A percentile compares a stretch with the other conserved stretches of the same genome.
phyloP scores from a whole-genome alignment of 1,140 invertebrate genomes.

The Drosophila subpulchrella region DNA sequence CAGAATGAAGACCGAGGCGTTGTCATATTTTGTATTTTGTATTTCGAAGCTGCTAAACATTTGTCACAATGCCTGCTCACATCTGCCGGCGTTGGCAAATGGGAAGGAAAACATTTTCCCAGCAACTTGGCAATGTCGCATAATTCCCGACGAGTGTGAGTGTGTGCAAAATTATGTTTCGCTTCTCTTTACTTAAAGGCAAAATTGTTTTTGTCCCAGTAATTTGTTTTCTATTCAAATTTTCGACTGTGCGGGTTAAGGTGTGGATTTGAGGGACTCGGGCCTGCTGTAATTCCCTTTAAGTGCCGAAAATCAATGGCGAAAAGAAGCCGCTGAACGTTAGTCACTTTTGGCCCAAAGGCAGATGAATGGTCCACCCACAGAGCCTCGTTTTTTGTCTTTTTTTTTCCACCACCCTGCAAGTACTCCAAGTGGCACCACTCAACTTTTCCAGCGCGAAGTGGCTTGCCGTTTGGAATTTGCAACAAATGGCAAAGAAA shows the following conservation, averaged over 20 bases:
- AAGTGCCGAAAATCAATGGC: conserved; percentile 49
- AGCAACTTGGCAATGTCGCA: conserved; percentile 35
- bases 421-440: conserved; percentile 45
- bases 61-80: conserved; percentile 62
- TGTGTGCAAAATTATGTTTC: conserved; percentile 31
- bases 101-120: conserved; percentile 66
- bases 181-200: conserved; percentile 64
- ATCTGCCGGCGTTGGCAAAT: conserved; percentile 57
- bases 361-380: conserved; percentile 33
- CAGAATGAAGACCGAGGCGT: conserved; percentile 12
- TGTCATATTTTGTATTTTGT: conserved; percentile 36
- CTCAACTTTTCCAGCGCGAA: conserved; percentile 43
- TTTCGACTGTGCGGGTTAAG: conserved; percentile 18
- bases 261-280: conserved; percentile 21
- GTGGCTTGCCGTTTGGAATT: conserved; percentile 38
- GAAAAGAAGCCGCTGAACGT: conserved; percentile 37
- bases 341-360: conserved; percentile 49
- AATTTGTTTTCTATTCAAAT: conserved; percentile 79
- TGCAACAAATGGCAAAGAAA: conserved; percentile 70
- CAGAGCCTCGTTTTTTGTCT: background rate
- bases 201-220: conserved; percentile 73
- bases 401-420: background rate
- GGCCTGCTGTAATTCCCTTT: conserved; percentile 32
- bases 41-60: conserved; percentile 63
- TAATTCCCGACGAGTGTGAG: conserved; percentile 24